Conservation (phyloP, 2,113 vertebrate species). For the Sander vitreus region DNA sequence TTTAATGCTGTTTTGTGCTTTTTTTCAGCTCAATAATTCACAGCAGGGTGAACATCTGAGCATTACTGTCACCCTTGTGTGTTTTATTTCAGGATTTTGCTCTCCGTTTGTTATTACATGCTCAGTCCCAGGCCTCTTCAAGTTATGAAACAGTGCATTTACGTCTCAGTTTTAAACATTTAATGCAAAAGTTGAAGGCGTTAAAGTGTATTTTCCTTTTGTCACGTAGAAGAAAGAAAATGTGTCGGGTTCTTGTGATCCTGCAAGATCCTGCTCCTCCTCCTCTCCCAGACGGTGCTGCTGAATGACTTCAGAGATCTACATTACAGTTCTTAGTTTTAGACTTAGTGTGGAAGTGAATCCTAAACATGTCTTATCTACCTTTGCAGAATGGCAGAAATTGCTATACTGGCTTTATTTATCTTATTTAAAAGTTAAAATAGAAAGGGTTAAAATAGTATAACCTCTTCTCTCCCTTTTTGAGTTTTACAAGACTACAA, state of each 20-base stretch:
- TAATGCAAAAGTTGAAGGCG: slow-evolving; percentile 32
- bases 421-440: slow-evolving; percentile 55
- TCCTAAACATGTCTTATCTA: slow-evolving; percentile 46
- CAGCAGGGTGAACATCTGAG: slow-evolving; percentile 16
- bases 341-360: slow-evolving; percentile 46
- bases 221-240: slow-evolving; percentile 33
- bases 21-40: slow-evolving; percentile 20
- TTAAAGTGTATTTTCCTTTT: slow-evolving; percentile 37
- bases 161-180: slow-evolving; percentile 39
- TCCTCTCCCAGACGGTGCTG: slow-evolving; percentile 26
- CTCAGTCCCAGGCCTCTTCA: slow-evolving; percentile 52
- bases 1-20: slow-evolving; percentile 23
- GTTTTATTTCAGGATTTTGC: slow-evolving; percentile 35
- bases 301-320: slow-evolving; percentile 39
- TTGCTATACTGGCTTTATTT: slow-evolving; percentile 44
- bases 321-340: slow-evolving; percentile 36
- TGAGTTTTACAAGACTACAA: slow-evolving; percentile 80
- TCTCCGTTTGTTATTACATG: slow-evolving; percentile 27
- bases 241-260: slow-evolving; percentile 37
- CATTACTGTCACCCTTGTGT: slow-evolving; percentile 7
- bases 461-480: slow-evolving; percentile 60
- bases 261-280: slow-evolving; percentile 13
- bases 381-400: slow-evolving; percentile 34
- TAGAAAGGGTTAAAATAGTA: slow-evolving; percentile 53
- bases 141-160: slow-evolving; percentile 60